A percentile compares a stretch with the other conserved stretches of the same genome.
phyloP scores from a whole-genome alignment of 2,113 vertebrate species.

The Hucho hucho region DNA sequence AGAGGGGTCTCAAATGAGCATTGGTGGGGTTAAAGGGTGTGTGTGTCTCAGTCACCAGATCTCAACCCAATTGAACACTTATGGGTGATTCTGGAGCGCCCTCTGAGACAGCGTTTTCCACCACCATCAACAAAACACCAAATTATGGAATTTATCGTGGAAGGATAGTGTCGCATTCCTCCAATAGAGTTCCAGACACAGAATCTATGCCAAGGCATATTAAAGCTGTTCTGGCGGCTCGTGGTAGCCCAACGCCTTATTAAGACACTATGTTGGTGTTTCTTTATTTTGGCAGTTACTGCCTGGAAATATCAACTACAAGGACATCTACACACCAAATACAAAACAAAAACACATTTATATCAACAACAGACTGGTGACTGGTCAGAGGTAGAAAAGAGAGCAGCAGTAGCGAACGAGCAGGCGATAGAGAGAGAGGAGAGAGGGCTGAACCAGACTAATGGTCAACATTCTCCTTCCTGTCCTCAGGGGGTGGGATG shows the following conservation, averaged over 20 bases:
- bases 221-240: too few species aligned
- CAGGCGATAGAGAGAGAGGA: background rate
- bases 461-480: slow-evolving; percentile 3
- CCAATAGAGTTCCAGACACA: too few species aligned
- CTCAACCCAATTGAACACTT: background rate
- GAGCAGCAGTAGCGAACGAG: background rate
- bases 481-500: background rate
- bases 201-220: too few species aligned
- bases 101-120: too few species aligned
- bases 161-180: too few species aligned
- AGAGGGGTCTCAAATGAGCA: too few species aligned
- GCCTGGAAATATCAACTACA: background rate
- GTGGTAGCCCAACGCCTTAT: too few species aligned
- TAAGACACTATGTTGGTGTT: too few species aligned
- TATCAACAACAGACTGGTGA: background rate
- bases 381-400: background rate
- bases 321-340: background rate
- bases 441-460: background rate
- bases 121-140: too few species aligned
- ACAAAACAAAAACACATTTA: background rate
- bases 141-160: too few species aligned
- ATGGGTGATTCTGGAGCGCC: background rate
- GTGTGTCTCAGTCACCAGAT: background rate
- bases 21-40: too few species aligned
- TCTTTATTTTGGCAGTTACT: background rate